Evolutionary conservation across 2,797 vertebrate genomes (phyloP), one percentile per base, ranked within the genome.

Genomic region (Taenioides sp.): DNA sequence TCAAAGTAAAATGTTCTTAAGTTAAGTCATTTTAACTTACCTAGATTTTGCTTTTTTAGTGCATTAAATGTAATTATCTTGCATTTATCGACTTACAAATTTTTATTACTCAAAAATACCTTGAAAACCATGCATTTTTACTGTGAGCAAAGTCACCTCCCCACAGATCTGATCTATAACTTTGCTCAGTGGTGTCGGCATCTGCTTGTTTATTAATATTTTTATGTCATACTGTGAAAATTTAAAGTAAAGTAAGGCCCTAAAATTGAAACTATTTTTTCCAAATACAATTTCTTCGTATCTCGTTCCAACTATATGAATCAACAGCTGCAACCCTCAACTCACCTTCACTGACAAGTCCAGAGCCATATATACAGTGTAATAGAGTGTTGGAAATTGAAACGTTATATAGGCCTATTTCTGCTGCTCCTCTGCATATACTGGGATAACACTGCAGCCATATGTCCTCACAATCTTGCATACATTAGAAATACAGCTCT

Each of bases 371-470:
- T 50, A 60, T 79, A 43, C 54, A 67, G 72, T 67, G 67, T 60
- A 65, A 37, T n/a, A 28, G 9, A 75, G 67, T 70, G 52, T 58
- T 76, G 59, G 54, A 23, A 54, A 55, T 22, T 22, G 52, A 22
- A 55, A 55, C 4, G 40, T 22, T 58, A 47, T 64, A 23, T 40
- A 66, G 65, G 54, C 55, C 40, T 63, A 72, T 54, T 27, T 83
- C 78, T 57, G 73, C 75, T 59, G 73, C 60, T 70, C 83, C 75
- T 87, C 65, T 81, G 75, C 80, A 79, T 75, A 82, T 63, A 78
- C 69, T 12, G 68, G 79, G 73, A 88, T 85, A 84, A 89, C 86
- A 78, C 80, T 61, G 67, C 40, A 72, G 75, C 78, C 75, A 73
- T 59, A 59, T 59, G 57, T 59, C 57, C 57, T 28, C 57, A 18